Evolutionary conservation across 2,888 invertebrate species (phyloP).

Genomic region (Spodoptera exigua): DNA sequence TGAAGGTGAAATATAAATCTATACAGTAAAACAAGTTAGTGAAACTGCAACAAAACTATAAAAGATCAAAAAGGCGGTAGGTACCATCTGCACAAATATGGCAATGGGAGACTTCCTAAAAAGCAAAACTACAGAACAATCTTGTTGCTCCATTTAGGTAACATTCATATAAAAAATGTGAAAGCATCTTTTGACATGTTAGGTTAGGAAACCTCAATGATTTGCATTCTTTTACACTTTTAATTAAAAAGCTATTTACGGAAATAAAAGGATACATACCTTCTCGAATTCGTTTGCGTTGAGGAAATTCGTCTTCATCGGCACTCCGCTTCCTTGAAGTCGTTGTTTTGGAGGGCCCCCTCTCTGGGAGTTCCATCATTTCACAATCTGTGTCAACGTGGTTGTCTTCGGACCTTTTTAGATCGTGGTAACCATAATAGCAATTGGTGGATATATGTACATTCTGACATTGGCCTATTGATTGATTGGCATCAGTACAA

Average conservation of each 20-base stretch:
- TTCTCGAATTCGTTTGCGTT: slow-evolving; percentile 81
- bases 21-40: slow-evolving; percentile 49
- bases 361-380: slow-evolving; percentile 70
- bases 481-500: slow-evolving; percentile 76
- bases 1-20: slow-evolving; percentile 16
- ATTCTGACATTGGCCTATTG: slow-evolving; percentile 81
- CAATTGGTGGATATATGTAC: slow-evolving; percentile 86
- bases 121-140: slow-evolving; percentile 53
- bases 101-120: slow-evolving; percentile 70
- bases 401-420: slow-evolving; percentile 66
- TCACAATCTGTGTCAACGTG: slow-evolving; percentile 78
- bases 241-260: slow-evolving; percentile 61
- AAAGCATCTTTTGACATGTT: slow-evolving; percentile 26
- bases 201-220: slow-evolving; percentile 70
- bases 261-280: slow-evolving; percentile 74
- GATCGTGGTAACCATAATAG: slow-evolving; percentile 86
- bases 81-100: slow-evolving; percentile 48
- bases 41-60: slow-evolving; percentile 83
- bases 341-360: slow-evolving; percentile 61
- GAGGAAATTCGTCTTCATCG: slow-evolving; percentile 74
- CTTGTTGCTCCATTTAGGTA: slow-evolving; percentile 51
- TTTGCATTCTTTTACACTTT: slow-evolving; percentile 37
- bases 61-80: slow-evolving; percentile 30
- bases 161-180: slow-evolving; percentile 28
- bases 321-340: slow-evolving; percentile 82